Percentiles rank a stretch among this genome's conserved stretches.
Conservation (phyloP, 2,113 vertebrate genomes). For the Tympanuchus pallidicinctus region DNA sequence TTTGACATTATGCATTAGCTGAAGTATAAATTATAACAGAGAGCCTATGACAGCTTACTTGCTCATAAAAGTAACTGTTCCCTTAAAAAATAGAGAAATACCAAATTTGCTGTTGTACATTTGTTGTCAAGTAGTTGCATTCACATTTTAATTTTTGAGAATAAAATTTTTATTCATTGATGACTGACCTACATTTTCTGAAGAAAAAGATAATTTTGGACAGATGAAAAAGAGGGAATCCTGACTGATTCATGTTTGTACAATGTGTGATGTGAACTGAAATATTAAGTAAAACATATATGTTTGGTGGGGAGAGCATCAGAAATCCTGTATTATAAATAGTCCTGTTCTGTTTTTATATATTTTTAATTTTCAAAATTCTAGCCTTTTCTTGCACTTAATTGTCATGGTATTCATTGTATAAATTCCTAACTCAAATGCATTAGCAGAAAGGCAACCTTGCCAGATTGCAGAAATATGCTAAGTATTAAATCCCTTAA, state of each 20-base stretch:
- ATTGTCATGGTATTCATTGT: constrained; percentile 43
- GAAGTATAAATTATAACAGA: constrained; percentile 26
- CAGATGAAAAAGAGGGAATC: neutral
- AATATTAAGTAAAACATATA: neutral
- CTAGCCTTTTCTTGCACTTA: constrained; percentile 33
- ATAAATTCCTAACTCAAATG: constrained; percentile 59
- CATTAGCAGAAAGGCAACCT: constrained; percentile 55
- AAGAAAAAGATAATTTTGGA: constrained; percentile 42
- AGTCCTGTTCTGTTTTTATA: constrained; percentile 51
- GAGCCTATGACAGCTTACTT: neutral
- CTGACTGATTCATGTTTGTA: constrained; percentile 10
- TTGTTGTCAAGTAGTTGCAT: neutral
- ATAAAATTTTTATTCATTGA: neutral
- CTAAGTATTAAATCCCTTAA: constrained; percentile 58
- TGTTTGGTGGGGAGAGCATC: neutral
- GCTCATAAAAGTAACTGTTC: neutral
- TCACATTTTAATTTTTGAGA: neutral
- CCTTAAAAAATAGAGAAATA: neutral
- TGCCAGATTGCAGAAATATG: constrained; percentile 69
- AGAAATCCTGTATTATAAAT: neutral
- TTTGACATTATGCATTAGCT: neutral
- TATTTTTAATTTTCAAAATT: constrained; percentile 24
- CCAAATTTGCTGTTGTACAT: neutral
- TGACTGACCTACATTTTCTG: neutral
- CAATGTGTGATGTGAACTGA: neutral